Evolutionary conservation across 1,140 invertebrate genomes (phyloP).

Genomic region (Hypsibius dujardini): DNA sequence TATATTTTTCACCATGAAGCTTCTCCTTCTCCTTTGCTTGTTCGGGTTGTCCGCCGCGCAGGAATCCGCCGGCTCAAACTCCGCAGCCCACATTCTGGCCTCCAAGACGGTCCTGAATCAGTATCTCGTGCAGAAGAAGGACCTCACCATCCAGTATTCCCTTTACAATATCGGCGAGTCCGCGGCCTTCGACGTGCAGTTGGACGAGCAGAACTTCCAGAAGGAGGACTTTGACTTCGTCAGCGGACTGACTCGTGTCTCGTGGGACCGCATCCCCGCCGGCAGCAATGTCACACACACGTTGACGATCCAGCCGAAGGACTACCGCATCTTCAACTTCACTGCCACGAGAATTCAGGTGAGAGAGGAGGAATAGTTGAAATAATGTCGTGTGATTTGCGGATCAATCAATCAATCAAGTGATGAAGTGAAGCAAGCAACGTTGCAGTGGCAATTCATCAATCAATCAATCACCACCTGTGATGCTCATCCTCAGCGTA

Average conservation of each 20-base stretch:
- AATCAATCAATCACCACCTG: too few species aligned
- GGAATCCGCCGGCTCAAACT: background rate
- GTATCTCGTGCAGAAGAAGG: constrained; percentile 8
- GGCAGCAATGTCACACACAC: background rate
- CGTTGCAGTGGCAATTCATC: too few species aligned
- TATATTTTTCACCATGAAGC: background rate
- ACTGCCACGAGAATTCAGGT: background rate
- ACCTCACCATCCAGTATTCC: background rate
- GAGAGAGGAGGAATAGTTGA: too few species aligned
- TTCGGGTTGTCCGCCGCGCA: background rate
- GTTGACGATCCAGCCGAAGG: background rate
- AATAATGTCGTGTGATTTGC: too few species aligned
- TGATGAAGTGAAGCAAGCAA: too few species aligned
- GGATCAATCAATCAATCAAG: too few species aligned
- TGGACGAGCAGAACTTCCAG: background rate
- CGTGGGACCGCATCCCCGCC: constrained; percentile 2
- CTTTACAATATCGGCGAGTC: constrained; percentile 7
- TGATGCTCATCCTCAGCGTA: too few species aligned
- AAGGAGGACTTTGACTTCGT: background rate
- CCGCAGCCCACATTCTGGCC: background rate
- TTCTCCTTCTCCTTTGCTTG: background rate
- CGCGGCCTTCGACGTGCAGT: background rate
- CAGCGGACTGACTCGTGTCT: background rate
- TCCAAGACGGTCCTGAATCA: background rate
- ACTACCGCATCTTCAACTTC: constrained; percentile 10